These are phyloP conservation scores for Aleiodes leptofemur DNA, from an alignment of 2,888 invertebrate genomes.

Conservation along the genomic window DNA sequence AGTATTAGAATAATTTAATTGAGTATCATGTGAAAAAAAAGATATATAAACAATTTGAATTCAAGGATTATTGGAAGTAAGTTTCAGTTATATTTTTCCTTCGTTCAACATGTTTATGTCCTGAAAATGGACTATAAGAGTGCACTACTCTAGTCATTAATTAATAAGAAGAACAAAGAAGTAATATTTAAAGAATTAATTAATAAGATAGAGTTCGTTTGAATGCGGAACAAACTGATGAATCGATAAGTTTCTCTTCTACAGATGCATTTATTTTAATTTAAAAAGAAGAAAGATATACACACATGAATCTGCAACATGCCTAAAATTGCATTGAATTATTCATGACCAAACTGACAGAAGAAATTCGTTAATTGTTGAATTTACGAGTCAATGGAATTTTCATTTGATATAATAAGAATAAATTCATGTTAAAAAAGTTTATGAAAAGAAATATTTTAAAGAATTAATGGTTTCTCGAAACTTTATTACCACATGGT, in stretches of 20 bases:
- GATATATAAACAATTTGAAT: slow-evolving; percentile 6
- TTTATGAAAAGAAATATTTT: slow-evolving; percentile 7
- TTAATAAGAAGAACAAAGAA: slow-evolving; percentile 59
- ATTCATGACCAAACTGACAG: neutral
- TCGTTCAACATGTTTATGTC: slow-evolving; percentile 61
- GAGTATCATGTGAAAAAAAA: slow-evolving; percentile 4
- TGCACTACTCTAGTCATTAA: slow-evolving; percentile 70
- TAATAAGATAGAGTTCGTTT: slow-evolving; percentile 28
- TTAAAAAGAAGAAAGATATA: neutral
- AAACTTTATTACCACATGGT: slow-evolving; percentile 55
- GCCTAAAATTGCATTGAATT: neutral
- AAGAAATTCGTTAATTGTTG: slow-evolving; percentile 1
- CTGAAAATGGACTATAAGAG: slow-evolving; percentile 65
- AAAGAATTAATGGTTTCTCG: slow-evolving; percentile 53
- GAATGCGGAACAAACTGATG: slow-evolving; percentile 24
- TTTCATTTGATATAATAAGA: neutral
- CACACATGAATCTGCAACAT: neutral
- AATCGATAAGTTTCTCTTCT: neutral
- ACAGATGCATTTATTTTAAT: slow-evolving; percentile 1
- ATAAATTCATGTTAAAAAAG: slow-evolving; percentile 14
- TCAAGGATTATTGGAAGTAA: slow-evolving; percentile 56
- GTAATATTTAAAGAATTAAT: slow-evolving; percentile 35
- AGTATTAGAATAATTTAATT: slow-evolving; percentile 37
- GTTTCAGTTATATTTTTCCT: slow-evolving; percentile 64
- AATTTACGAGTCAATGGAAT: neutral